These are phyloP conservation scores for Radopholus similis DNA, from an alignment of 1,140 invertebrate genomes.

Conservation along the genomic window DNA sequence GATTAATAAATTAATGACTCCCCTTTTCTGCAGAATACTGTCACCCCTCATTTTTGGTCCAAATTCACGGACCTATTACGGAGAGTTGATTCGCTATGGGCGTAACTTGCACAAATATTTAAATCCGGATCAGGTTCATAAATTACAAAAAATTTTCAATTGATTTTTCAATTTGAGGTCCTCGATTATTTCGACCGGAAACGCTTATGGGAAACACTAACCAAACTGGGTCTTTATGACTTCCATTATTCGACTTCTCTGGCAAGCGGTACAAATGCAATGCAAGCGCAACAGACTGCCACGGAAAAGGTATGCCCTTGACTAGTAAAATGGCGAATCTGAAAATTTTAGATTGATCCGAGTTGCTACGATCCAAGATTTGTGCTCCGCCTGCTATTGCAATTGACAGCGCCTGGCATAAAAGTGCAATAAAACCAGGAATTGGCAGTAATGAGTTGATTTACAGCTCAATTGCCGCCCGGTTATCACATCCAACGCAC, in stretches of 20 bases:
- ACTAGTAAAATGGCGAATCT: not conserved
- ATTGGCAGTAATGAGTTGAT: not conserved
- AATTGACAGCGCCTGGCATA: constrained; percentile 35
- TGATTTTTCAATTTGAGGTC: constrained; percentile 23
- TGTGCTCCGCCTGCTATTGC: constrained; percentile 36
- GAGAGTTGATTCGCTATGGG: constrained; percentile 19
- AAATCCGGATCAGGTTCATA: constrained; percentile 18
- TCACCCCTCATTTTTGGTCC: constrained; percentile 35
- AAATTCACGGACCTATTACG: constrained; percentile 21
- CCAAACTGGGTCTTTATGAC: constrained; percentile 25
- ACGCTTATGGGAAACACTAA: constrained; percentile 25
- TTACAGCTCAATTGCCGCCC: constrained; percentile 39
- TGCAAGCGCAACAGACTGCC: constrained; percentile 10
- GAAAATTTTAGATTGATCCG: constrained; percentile 11
- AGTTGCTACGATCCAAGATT: constrained; percentile 39
- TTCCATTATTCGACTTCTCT: not conserved
- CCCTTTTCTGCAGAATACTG: constrained; percentile 18
- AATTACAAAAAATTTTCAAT: not conserved
- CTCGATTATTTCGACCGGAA: constrained; percentile 35
- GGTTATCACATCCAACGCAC: constrained; percentile 38
- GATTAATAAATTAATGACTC: too few species aligned
- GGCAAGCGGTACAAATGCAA: not conserved
- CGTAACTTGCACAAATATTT: constrained; percentile 21
- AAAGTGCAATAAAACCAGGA: constrained; percentile 26
- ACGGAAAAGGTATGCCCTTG: constrained; percentile 2